Base-by-base conservation (phyloP, 2,797 vertebrate species). In the Siniperca obscura region DNA sequence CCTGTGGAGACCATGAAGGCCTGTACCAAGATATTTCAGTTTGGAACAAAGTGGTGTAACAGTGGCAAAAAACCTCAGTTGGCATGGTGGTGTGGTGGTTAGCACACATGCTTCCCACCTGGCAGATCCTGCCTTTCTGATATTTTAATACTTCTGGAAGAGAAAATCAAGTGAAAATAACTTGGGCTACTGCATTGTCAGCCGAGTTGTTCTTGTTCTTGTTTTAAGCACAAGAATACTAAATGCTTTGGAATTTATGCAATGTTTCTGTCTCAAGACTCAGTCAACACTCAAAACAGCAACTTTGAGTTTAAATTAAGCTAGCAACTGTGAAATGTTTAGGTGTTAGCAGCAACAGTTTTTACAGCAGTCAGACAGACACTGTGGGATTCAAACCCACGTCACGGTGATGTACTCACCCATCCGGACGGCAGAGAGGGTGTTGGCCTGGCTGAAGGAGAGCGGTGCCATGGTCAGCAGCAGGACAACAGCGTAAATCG, bases 371-470 rank as follows among this genome's bases (percentile, higher is more conserved):
- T 21, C 6, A 27, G 14, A n/a, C 10, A 40, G 17, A n/a, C 61
- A 44, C 0, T n/a, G 52, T 36, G 27, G 50, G 66, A 55, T 14
- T 62, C n/a, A 14, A 36, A 65, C 38, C 10, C 1, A 2, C 1
- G n/a, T 59, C 3, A 1, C 0, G 59, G 48, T 1, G 62, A 14
- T 1, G 52, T 46, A 85, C 90, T 91, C 57, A 97, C 97, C 97
- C 96, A 97, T 97, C 80, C 96, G 95, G 81, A 97, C 95, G 3
- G 96, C 96, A 53, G 96, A 96, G 56, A 97, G 94, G 86, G 95
- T 92, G 74, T 91, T 84, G 86, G 89, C 85, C 91, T 92, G 93
- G 91, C 91, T 93, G 86, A 91, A 82, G 86, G 93, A 91, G 89
- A 70, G 91, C 25, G 91, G 94, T 27, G 93, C 93, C 95, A 91